A percentile compares a stretch with the other conserved stretches of the same genome.
Conservation (phyloP, 2,888 invertebrate species). For the Cephus pygmeus region DNA sequence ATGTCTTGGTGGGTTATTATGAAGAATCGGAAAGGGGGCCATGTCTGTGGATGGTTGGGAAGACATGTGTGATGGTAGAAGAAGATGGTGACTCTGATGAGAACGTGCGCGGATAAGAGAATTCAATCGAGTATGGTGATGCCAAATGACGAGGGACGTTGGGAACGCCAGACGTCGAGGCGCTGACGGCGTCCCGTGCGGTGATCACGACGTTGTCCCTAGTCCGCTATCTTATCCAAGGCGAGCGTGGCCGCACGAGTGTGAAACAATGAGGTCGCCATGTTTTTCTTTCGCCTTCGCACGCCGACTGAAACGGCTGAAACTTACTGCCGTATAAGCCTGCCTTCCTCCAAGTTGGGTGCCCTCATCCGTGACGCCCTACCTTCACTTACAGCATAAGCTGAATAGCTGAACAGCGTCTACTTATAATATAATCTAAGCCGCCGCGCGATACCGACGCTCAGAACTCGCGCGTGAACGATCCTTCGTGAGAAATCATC, state of each 20-base stretch:
- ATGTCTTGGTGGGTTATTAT: neutral
- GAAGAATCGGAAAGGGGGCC: neutral
- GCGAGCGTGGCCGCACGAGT: constrained; percentile 22
- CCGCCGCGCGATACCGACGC: neutral
- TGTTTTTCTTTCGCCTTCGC: constrained; percentile 56
- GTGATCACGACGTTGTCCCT: neutral
- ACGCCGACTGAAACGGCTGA: constrained; percentile 53
- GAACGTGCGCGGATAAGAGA: neutral
- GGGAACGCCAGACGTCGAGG: neutral
- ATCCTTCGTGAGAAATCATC: neutral
- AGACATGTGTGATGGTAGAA: constrained; percentile 1
- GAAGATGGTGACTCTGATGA: constrained; percentile 6
- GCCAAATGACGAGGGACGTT: neutral
- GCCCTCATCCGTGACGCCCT: constrained; percentile 64
- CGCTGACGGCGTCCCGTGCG: neutral
- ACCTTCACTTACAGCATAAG: constrained; percentile 56
- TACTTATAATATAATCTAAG: constrained; percentile 6
- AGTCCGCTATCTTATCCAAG: constrained; percentile 31
- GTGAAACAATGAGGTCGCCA: constrained; percentile 58
- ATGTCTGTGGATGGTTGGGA: neutral
- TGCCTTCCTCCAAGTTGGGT: constrained; percentile 51
- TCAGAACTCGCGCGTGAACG: neutral
- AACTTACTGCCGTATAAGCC: constrained; percentile 52
- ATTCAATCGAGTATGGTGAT: neutral
- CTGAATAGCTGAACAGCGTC: constrained; percentile 34